Evolutionary conservation across 2,888 invertebrate species (phyloP), one percentile per base, ranked within the genome.

Genomic region (Branchellion lobata): DNA sequence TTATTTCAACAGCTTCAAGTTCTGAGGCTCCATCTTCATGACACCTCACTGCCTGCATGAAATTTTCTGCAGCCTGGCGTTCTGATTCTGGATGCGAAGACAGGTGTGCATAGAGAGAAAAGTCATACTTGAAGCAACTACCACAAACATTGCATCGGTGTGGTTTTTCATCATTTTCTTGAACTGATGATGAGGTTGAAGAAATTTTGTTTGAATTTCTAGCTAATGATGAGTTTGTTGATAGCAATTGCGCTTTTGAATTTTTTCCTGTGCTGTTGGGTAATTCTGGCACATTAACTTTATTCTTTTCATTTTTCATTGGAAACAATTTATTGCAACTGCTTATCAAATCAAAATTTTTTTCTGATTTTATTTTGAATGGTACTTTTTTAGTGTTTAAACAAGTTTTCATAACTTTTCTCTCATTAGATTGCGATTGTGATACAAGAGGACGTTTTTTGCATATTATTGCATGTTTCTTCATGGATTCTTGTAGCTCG

Each of bases 91-190:
- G 65, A 61, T 79, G 79, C 14, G 79, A 74, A 11, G 53, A 69
- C 27, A 73, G n/a, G 74, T 80, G 80, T 18, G 80, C 80, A 31
- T 68, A 33, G n/a, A 80, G 74, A n/a, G 78, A 69, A 71, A 78
- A 80, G 36, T 80, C 73, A 33, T 78, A 80, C 74, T 80, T 80
- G 78, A 80, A 80, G 5, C 75, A 34, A 71, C 53, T 71, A 53
- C 80, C 76, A 24, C 78, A 78, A 21, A 80, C 33, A 24, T 71
- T 31, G 33, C 78, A 78, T 61, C 68, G 73, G 53, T 75, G 71
- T 21, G 79, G 79, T 47, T 74, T 47, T 68, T 79, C 79, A 2
- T 29, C 31, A 40, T 24, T n/a, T 57, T 57, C 21, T 57, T 57
- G 61, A 24, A 14, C 5, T 5, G 40, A 40, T 40, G 40, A 40